Conservation (phyloP, 2,888 invertebrate species). For the Diabrotica balteata region DNA sequence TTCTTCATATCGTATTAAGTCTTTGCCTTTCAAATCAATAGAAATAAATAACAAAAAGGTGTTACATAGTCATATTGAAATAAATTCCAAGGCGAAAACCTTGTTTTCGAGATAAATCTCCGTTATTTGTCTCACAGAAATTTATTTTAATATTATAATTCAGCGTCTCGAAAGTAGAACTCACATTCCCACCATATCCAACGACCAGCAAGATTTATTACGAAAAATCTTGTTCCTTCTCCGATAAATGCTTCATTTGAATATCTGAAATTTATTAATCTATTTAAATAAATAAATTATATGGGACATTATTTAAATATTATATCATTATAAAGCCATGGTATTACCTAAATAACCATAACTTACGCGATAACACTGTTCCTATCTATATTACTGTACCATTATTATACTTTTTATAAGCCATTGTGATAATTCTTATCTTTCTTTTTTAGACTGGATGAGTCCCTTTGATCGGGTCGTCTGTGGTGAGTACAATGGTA, state of each 20-base stretch:
- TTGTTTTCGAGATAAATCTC: too few species aligned
- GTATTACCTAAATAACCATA: conserved; percentile 24
- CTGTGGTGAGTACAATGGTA: conserved; percentile 92
- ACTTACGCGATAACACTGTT: conserved; percentile 15
- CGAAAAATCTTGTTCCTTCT: conserved; percentile 3
- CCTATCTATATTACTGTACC: conserved; percentile 10
- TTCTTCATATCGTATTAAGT: too few species aligned
- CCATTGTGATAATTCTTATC: conserved; percentile 24
- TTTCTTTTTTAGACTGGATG: conserved; percentile 79
- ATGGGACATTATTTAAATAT: conserved; percentile 13
- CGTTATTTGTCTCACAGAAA: too few species aligned
- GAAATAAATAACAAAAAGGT: too few species aligned
- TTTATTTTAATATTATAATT: too few species aligned
- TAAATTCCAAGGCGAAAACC: too few species aligned
- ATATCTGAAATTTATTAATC: conserved; percentile 16
- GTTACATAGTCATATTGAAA: too few species aligned
- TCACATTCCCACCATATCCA: not conserved
- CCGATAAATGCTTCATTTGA: conserved; percentile 11
- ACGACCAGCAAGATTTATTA: conserved; percentile 18
- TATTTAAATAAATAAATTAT: conserved; percentile 23
- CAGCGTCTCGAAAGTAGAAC: too few species aligned
- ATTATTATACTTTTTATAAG: conserved; percentile 12
- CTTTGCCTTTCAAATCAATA: too few species aligned
- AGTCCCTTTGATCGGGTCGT: conserved; percentile 93
- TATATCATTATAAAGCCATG: conserved; percentile 18